Base-by-base conservation (phyloP, 2,113 vertebrate species). In the Sinosuthora webbiana region DNA sequence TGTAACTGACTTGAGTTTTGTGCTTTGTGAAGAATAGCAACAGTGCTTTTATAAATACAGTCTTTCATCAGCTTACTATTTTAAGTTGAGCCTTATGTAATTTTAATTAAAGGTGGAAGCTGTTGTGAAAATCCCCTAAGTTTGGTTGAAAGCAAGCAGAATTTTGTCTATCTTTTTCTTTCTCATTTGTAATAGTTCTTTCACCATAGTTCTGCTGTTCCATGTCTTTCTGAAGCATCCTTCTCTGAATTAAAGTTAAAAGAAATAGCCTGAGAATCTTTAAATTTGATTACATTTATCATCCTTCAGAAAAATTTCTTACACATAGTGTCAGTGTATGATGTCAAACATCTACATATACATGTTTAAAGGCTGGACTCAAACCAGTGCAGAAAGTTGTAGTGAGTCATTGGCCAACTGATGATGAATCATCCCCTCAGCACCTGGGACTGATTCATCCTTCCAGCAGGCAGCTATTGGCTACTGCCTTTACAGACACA, bases 371-470 rank as follows among this genome's bases (percentile, higher is more conserved):
- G 76, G 64, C 52, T 78, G 24, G 64, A 81, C 41, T 68, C 76
- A 90, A 90, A 83, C 31, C 13, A 18, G 28, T 76, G 59, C 85
- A 93, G 73, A 93, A 90, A 91, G 84, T 95, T 95, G 69, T 84
- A 91, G 44, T 95, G 96, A 97, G 60, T 97, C 96, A 96, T 44
- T 97, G 86, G 80, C 86, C 89, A 87, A 93, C 68, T 80, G 88
- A 87, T 79, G 55, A 87, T 97, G 95, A 97, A 93, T 97, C 96
- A 96, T 90, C 22, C 76, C 44, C 60, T 87, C 73, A 95, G 96
- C 96, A 97, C 93, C 95, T 97, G 96, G 86, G 73, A 64, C 93
- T 97, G 94, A 97, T 92, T 96, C 95, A 96, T 95, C 60, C 86
- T 74, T 81, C 60, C 75, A 50, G 73, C 33, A 93, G 73, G 42